Conservation (phyloP, 2,113 vertebrate genomes). For the Rhea americana region DNA sequence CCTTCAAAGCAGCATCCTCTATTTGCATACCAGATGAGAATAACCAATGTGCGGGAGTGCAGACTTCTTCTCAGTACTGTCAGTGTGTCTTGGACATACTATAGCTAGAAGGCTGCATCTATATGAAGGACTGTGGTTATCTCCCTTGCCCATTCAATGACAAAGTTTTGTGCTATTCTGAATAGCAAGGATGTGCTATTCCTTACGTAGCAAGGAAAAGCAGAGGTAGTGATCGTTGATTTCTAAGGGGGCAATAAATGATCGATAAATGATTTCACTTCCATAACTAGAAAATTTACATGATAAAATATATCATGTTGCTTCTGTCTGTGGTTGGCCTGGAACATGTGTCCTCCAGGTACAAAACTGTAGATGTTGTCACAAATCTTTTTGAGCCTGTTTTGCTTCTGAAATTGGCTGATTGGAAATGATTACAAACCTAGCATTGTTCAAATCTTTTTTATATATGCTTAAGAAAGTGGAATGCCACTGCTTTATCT, state of each 20-base stretch:
- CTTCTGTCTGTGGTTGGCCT: not conserved
- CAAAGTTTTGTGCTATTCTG: not conserved
- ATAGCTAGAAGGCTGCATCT: not conserved
- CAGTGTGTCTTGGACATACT: not conserved
- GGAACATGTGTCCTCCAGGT: not conserved
- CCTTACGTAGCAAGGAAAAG: not conserved
- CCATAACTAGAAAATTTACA: not conserved
- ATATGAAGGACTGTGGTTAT: not conserved
- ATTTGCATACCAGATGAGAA: conserved; percentile 7
- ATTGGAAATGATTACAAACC: not conserved
- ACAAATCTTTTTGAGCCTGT: not conserved
- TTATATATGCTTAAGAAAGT: not conserved
- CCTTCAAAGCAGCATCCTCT: conserved; percentile 1
- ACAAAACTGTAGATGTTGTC: not conserved
- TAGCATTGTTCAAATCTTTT: not conserved
- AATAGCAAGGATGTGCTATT: not conserved
- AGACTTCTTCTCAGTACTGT: not conserved
- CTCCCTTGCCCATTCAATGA: not conserved
- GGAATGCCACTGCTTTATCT: not conserved
- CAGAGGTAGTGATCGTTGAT: not conserved
- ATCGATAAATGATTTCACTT: not conserved
- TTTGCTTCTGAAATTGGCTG: conserved; percentile 15
- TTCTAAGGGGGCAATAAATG: not conserved
- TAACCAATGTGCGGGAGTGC: conserved; percentile 1
- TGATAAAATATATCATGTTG: not conserved